A percentile compares a stretch with the other conserved stretches of the same genome.
These are phyloP conservation scores for Drosophila buzzatii DNA, from an alignment of 2,888 invertebrate genomes.

Conservation along the genomic window DNA sequence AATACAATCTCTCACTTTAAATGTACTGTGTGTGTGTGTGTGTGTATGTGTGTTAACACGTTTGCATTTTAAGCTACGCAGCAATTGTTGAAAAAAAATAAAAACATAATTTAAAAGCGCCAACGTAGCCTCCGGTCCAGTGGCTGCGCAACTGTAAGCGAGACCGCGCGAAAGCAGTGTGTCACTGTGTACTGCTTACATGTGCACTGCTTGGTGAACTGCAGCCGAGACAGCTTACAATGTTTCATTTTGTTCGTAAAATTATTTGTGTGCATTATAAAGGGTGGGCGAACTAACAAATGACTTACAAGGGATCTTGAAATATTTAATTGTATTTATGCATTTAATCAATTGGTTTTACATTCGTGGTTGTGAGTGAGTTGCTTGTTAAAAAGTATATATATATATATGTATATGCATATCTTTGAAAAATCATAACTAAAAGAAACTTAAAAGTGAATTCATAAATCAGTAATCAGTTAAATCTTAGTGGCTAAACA, in stretches of 20 bases:
- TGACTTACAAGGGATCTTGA: constrained; percentile 28
- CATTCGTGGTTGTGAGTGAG: constrained; percentile 36
- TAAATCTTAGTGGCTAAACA: constrained; percentile 65
- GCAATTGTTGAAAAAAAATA: constrained; percentile 20
- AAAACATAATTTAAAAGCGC: constrained; percentile 34
- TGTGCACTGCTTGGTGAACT: constrained; percentile 32
- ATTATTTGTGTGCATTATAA: constrained; percentile 4
- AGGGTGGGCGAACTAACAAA: constrained; percentile 29
- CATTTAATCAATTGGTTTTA: constrained; percentile 31
- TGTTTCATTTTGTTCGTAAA: constrained; percentile 5
- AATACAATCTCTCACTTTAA: constrained; percentile 66
- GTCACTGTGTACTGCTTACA: constrained; percentile 31
- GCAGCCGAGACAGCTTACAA: constrained; percentile 29
- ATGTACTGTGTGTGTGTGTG: constrained; percentile 46
- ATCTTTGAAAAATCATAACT: constrained; percentile 50
- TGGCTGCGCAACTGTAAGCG: constrained; percentile 29
- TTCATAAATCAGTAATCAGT: constrained; percentile 60
- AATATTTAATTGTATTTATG: constrained; percentile 36
- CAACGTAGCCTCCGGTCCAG: constrained; percentile 47
- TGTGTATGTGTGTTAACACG: constrained; percentile 34
- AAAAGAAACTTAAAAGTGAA: constrained; percentile 53
- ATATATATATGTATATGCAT: constrained; percentile 11
- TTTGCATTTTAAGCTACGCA: constrained; percentile 64
- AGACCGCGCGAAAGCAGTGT: constrained; percentile 35
- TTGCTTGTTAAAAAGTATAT: constrained; percentile 35